Evolutionary conservation across 2,113 vertebrate species (phyloP).

Genomic region (Silurus glanis): DNA sequence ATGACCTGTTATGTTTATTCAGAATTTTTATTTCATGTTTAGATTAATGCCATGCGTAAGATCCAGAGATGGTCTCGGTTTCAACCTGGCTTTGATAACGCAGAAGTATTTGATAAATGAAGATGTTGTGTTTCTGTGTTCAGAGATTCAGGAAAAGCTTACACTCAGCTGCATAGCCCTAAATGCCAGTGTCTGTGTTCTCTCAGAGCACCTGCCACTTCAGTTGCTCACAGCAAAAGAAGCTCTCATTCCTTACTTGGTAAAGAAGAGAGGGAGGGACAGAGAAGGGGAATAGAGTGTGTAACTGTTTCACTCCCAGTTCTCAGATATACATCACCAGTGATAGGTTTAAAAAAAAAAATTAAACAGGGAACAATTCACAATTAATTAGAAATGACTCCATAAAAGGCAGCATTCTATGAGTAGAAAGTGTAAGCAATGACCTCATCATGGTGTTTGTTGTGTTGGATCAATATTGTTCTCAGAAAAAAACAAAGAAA

Average conservation of each 20-base stretch:
- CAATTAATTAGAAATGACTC: slow-evolving; percentile 7
- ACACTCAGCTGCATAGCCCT: slow-evolving; percentile 64
- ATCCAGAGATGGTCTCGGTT: not conserved
- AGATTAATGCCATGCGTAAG: not conserved
- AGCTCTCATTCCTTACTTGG: slow-evolving; percentile 66
- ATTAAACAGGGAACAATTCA: not conserved
- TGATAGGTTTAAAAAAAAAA: not conserved
- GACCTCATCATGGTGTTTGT: not conserved
- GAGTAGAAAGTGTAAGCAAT: not conserved
- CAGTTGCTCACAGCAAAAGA: slow-evolving; percentile 58
- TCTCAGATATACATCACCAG: slow-evolving; percentile 49
- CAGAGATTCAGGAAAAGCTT: slow-evolving; percentile 49
- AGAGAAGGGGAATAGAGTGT: slow-evolving; percentile 46
- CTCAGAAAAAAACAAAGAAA: not conserved
- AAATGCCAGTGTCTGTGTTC: slow-evolving; percentile 66
- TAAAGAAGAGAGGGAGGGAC: slow-evolving; percentile 57
- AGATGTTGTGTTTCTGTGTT: slow-evolving; percentile 34
- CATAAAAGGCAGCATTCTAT: slow-evolving; percentile 27
- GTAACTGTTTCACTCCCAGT: slow-evolving; percentile 52
- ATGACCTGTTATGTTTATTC: not conserved
- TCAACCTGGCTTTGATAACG: not conserved
- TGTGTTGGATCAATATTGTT: slow-evolving; percentile 20
- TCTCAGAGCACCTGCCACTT: slow-evolving; percentile 69
- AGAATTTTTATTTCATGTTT: not conserved
- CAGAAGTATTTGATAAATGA: not conserved